Base-by-base conservation (phyloP, 2,888 invertebrate species). In the Drosophila mimica region DNA sequence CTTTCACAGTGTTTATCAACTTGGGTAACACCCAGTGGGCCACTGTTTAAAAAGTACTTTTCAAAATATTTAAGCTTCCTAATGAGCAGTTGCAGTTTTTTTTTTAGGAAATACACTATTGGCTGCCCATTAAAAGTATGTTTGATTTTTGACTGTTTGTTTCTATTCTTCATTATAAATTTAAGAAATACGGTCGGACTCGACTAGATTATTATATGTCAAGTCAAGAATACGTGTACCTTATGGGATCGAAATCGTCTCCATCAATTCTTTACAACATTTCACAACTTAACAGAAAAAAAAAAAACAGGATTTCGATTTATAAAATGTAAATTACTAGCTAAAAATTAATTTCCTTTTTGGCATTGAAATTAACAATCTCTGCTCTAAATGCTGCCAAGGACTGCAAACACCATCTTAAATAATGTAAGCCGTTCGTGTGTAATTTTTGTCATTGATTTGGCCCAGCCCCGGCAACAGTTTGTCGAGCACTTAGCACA, bases 391-490 rank as follows among this genome's bases (percentile, higher is more conserved):
- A 65, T 51, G 36, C 67, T 62, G 54, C 48, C 53, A 70, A 68
- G 49, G 60, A 51, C 54, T 38, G 34, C 48, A 56, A 60, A 61
- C 64, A 79, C 60, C 53, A 63, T 54, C 7, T 51, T 40, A 53
- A 76, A 74, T 67, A 74, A 63, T 68, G 53, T 61, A 54, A 73
- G 38, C 65, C 74, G 65, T 88, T 85, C 88, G 90, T 83, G 83
- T 86, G 87, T 86, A 88, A 81, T 73, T 74, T 86, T 70, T 79
- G 79, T 73, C 79, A 86, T 83, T 86, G 84, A 89, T 85, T 89
- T 70, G 65, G 56, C 38, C 25, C 40, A 28, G 67, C 38, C 66
- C 72, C 51, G 79, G 74, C 76, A 89, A 82, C 88, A 88, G 83
- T 84, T 82, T 85, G 84, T 74, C 73, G 59, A 72, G 82, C 72